Base-by-base conservation (phyloP, 1,140 invertebrate genomes). In the Drosophila teissieri region DNA sequence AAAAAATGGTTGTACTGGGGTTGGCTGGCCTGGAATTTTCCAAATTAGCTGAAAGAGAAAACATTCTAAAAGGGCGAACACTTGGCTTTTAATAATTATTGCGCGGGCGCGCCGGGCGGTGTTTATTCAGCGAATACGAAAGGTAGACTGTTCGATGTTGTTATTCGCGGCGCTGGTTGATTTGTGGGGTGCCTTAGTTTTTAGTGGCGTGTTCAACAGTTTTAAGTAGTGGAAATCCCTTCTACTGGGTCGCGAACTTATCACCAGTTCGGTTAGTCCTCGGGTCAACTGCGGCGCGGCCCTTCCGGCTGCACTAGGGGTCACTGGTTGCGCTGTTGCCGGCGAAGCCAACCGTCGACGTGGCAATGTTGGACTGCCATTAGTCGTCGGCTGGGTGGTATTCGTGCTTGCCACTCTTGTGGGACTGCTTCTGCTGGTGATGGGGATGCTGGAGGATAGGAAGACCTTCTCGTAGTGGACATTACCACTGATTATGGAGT, bases 391-490 rank as follows among this genome's bases (percentile, higher is more conserved):
- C n/a, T 68, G 49, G 7, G 27, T 53, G 63, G 27, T 14, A 27
- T 42, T 69, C 45, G 57, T 80, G 36, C 61, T 73, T 2, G 46
- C 45, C 6, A 55, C 40, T 12, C 49, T 49, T 2, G 58, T 52
- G 1, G 80, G 48, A 40, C 53, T 44, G 7, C 27, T 73, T 42
- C 53, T 60, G n/a, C 39, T 68, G 54, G 39, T 79, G 14, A 80
- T 79, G 19, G 83, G 83, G 61, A 82, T 81, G 37, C 84, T 91
- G 11, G 91, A 79, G 7, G 91, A 91, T 1, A 92, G 79, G 44
- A 92, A 92, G 6, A 92, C 88, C 61, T 92, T 92, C 37, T 92
- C 91, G 27, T 92, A 92, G 57, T 92, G 91, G 4, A 91, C 80
- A 54, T 91, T 90, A 3, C 86, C 86, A 22, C 78, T 86, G 42